Evolutionary conservation across 2,888 invertebrate species (phyloP), one percentile per base, ranked within the genome.

Genomic region (Apodemia duryi): DNA sequence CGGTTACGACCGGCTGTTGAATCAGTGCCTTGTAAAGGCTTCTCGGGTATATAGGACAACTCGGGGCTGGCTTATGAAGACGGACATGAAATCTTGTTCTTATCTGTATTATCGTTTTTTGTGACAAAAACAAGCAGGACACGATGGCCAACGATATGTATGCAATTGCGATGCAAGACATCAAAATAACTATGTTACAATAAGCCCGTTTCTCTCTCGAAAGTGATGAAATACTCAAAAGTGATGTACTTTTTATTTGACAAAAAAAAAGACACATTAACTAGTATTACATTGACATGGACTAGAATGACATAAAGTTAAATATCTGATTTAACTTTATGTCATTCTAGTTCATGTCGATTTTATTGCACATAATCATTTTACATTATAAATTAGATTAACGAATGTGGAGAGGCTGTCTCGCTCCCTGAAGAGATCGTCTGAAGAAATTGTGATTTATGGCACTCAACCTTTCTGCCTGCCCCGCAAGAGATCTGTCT

Each of bases 1-100:
- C 79, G 79, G 81, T 85, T 85, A 82, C 85, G 82, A 82, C 83
- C 81, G 85, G 88, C 80, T 83, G 87, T 84, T 79, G 80, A 82
- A 83, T 85, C 82, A 82, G 78, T 77, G 81, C 80, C 79, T 83
- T 80, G 81, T 79, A 82, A 75, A 83, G 86, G 83, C 83, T 86
- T 85, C 84, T 77, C 75, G 69, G 70, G 69, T 69, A 72, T 74
- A 72, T 74, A 67, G 74, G 70, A 72, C 75, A 69, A 65, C 65
- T 68, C 66, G 57, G 66, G 63, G 65, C 63, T 68, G 64, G 61
- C 66, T 64, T 66, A 67, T 69, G 66, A 65, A 65, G 66, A 68
- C 41, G n/a, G 61, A 32, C 62, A 28, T 35, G 46, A 65, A 65
- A 35, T 63, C 43, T 21, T 62, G 62, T 62, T 43, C 28, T 43